Evolutionary conservation across 2,113 vertebrate species (phyloP), one percentile per base, ranked within the genome.

Genomic region (Geothlypis trichas): DNA sequence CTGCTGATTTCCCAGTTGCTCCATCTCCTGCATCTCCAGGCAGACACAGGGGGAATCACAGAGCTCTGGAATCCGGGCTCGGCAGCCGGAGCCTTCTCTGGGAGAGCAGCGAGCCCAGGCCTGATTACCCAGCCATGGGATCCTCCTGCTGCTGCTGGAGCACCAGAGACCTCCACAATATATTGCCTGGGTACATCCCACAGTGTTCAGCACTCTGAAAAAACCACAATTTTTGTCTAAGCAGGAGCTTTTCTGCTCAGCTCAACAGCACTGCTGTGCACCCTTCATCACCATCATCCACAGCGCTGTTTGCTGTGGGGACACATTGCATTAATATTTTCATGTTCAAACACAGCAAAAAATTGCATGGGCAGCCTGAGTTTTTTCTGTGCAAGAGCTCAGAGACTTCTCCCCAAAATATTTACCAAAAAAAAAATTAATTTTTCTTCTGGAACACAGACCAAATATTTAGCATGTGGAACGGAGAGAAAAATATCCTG

Each of bases 1-100:
- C 80, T 94, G 61, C 94, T 97, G 89, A 75, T 96, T 98, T 97
- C 95, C 92, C 84, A 95, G 92, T 95, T 81, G 95, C 87, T 97
- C 83, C 87, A 72, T 95, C 87, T 95, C 89, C 95, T 88, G 44
- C 72, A 88, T 51, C 79, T 62, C 13, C 46, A 61, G 77, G 76
- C 27, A 37, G 51, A 22, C 72, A 6, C 62, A 10, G 66, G 91
- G 71, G 62, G 83, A 91, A 93, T 67, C 44, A 18, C 41, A 66
- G 68, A 24, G 13, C 37, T 30, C 90, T 9, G 35, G 49, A 84
- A 95, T 89, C 86, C 31, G 39, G 75, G 83, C 91, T 55, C 28
- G 59, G 57, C 55, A 87, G 71, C 82, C 51, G 15, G 84, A 93
- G 69, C 37, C 58, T 85, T 83, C 84, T 10, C 11, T 4, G 4